Conservation (phyloP, 1,140 invertebrate species). For the Leptonema lineaticorne region DNA sequence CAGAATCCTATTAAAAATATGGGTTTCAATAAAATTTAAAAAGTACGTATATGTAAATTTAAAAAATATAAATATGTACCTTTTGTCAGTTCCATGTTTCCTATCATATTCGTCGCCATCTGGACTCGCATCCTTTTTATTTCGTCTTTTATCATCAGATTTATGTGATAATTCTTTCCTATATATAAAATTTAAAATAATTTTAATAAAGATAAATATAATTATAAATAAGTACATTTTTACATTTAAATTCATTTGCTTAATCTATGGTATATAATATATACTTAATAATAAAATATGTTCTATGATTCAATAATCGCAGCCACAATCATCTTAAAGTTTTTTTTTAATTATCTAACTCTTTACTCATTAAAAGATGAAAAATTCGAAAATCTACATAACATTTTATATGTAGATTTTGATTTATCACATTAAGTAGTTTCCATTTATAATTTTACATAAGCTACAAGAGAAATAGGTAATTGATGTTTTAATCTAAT, state of each 20-base stretch:
- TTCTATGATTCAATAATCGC: not conserved
- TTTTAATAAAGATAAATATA: not conserved
- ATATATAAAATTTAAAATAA: constrained; percentile 33
- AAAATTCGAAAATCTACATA: too few relatives aligned
- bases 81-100: constrained; percentile 58
- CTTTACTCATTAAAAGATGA: too few relatives aligned
- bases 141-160: constrained; percentile 51
- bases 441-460: too few relatives aligned
- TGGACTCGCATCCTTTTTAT: constrained; percentile 56
- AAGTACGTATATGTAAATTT: not conserved
- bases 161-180: constrained; percentile 54
- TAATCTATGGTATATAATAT: not conserved
- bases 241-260: not conserved
- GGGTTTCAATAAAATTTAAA: not conserved
- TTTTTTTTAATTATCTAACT: too few relatives aligned
- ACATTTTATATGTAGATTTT: too few relatives aligned
- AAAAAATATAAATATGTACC: constrained; percentile 45
- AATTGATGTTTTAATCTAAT: too few relatives aligned
- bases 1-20: constrained; percentile 50
- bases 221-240: not conserved
- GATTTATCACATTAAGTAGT: too few relatives aligned
- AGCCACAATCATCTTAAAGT: too few relatives aligned
- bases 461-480: too few relatives aligned
- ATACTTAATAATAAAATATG: not conserved
- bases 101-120: constrained; percentile 61